Conservation (phyloP, 37 sponge, comb jelly and placozoan species). For the Halichondria panicea region DNA sequence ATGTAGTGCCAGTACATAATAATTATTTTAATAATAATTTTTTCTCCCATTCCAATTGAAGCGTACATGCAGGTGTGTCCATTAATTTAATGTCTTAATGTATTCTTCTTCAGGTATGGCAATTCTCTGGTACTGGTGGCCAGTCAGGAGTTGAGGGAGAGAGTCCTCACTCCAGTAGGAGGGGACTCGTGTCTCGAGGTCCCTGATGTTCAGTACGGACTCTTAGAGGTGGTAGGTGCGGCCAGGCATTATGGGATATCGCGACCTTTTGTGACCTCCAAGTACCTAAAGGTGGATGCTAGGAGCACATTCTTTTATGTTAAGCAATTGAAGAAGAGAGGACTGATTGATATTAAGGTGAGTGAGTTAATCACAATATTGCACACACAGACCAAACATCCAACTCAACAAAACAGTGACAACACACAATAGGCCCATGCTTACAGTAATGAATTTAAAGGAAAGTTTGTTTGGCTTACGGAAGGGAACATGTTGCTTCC, state of each 20-base stretch:
- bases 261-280: conserved; percentile 35
- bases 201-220: conserved; percentile 38
- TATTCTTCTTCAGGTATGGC: conserved; percentile 44
- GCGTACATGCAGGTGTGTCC: not conserved
- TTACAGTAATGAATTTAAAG: too few species aligned
- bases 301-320: conserved; percentile 62
- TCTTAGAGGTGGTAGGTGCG: conserved; percentile 56
- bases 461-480: too few species aligned
- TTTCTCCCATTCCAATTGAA: not conserved
- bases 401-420: too few species aligned
- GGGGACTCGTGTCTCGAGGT: conserved; percentile 14
- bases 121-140: conserved; percentile 56
- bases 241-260: conserved; percentile 36
- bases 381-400: too few species aligned
- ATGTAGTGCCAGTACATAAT: not conserved
- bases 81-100: not conserved
- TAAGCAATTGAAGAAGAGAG: conserved; percentile 3
- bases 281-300: conserved; percentile 49
- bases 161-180: conserved; percentile 4
- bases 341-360: conserved; percentile 33
- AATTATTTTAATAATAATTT: not conserved
- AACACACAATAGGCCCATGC: too few species aligned
- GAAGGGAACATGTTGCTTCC: too few species aligned
- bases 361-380: not conserved
- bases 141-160: conserved; percentile 48